phyloP scores from a whole-genome alignment of 2,797 vertebrate species.

The Enoplosus armatus region DNA sequence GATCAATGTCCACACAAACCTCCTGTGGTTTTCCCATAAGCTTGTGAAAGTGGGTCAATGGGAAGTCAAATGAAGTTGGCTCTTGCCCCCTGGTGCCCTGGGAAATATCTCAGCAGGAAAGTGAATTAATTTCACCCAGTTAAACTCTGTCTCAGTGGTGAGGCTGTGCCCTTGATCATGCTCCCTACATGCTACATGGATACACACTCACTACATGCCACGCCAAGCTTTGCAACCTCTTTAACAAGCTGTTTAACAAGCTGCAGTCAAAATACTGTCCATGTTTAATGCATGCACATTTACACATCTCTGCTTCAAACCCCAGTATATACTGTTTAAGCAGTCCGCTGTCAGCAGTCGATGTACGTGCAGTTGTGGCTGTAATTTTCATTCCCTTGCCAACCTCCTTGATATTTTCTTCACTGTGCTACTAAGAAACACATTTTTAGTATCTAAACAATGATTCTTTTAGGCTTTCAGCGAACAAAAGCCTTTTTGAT shows the following conservation, averaged over 20 bases:
- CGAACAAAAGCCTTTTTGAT: neutral
- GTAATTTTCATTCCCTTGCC: slow-evolving; percentile 8
- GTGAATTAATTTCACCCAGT: slow-evolving; percentile 87
- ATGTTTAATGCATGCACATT: slow-evolving; percentile 49
- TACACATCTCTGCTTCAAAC: slow-evolving; percentile 12
- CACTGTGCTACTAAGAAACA: neutral
- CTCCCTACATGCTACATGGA: slow-evolving; percentile 69
- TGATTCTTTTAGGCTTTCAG: neutral
- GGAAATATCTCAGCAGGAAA: slow-evolving; percentile 86
- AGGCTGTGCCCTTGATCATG: slow-evolving; percentile 79
- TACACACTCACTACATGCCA: slow-evolving; percentile 44
- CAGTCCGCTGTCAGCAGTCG: neutral
- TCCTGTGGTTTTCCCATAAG: slow-evolving; percentile 75
- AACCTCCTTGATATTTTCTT: slow-evolving; percentile 3
- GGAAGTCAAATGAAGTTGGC: slow-evolving; percentile 87
- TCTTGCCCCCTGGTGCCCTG: slow-evolving; percentile 84
- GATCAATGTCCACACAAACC: slow-evolving; percentile 63
- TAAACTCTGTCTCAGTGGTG: slow-evolving; percentile 81
- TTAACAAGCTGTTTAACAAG: slow-evolving; percentile 63
- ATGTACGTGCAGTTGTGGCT: neutral
- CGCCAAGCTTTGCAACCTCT: slow-evolving; percentile 50
- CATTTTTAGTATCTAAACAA: neutral
- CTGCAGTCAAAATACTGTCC: slow-evolving; percentile 43
- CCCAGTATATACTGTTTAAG: slow-evolving; percentile 5
- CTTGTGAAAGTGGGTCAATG: slow-evolving; percentile 85